Evolutionary conservation across 2,888 invertebrate genomes (phyloP), one percentile per base, ranked within the genome.

Genomic region (Plebejus melissa): DNA sequence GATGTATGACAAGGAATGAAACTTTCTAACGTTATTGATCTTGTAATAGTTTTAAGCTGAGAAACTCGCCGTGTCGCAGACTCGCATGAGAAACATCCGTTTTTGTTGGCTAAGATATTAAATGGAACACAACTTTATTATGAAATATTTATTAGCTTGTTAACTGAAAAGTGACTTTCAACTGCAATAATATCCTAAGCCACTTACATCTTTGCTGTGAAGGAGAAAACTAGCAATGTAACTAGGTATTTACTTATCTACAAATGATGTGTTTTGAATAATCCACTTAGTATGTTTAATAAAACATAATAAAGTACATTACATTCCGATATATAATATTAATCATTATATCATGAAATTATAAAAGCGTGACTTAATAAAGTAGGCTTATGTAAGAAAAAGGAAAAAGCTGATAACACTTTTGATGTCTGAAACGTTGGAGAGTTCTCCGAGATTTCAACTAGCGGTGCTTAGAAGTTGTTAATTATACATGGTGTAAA

Each of bases 1-100:
- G 16, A n/a, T n/a, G n/a, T n/a, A n/a, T n/a, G n/a, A n/a, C n/a
- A 86, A 88, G 72, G 72, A 88, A 90, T 79, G 81, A 85, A 79
- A 87, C 90, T 91, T 92, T 91, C 92, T 90, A 90, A 79, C 82
- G 80, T 80, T 84, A 86, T 82, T 84, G 82, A 85, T 85, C 80
- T 82, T 83, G 83, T 38, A 57, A 74, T 72, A 50, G 72, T 72
- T 22, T 72, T 50, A 72, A 36, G 16, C 50, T 54, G 72, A 36
- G 50, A 46, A 71, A 71, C 71, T 41, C 9, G 28, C 9, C 46
- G 28, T 71, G 71, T 70, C 16, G 60, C 60, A 28, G 11, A 70
- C 9, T 13, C 22, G 71, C 46, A 46, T 46, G 71, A 28, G 71
- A 71, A 71, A 71, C 11, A 22, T 41, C 41, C 41, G 46, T 46